phyloP scores from a whole-genome alignment of 2,797 vertebrate genomes.

The Centroberyx gerrardi region DNA sequence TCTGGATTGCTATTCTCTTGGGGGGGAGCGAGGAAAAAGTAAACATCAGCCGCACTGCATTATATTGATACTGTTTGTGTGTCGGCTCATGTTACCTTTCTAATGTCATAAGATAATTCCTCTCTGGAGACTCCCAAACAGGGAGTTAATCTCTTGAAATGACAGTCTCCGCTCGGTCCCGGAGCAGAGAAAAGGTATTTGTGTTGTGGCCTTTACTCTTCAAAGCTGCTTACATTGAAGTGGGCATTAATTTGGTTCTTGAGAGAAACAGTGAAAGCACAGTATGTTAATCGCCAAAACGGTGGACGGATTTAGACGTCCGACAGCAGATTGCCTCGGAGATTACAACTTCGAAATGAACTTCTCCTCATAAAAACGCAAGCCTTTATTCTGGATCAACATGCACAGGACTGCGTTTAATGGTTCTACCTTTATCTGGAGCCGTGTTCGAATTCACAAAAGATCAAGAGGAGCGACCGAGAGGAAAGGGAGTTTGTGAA shows the following conservation, averaged over 20 bases:
- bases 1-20: background rate
- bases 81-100: conserved; percentile 41
- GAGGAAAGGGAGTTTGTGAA: background rate
- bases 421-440: conserved; percentile 17
- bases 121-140: conserved; percentile 24
- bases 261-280: conserved; percentile 85
- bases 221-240: conserved; percentile 91
- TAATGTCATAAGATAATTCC: background rate
- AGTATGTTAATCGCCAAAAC: conserved; percentile 88
- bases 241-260: conserved; percentile 91
- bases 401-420: conserved; percentile 5
- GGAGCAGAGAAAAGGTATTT: conserved; percentile 86
- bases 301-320: conserved; percentile 87
- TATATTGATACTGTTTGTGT: background rate
- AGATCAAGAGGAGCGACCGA: background rate
- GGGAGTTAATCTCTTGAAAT: conserved; percentile 59
- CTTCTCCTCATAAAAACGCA: conserved; percentile 86
- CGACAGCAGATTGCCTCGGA: conserved; percentile 91
- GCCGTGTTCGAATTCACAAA: background rate
- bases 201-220: conserved; percentile 75
- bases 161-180: conserved; percentile 22
- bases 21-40: background rate
- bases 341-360: conserved; percentile 89
- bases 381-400: conserved; percentile 86
- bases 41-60: conserved; percentile 10